phyloP scores from a whole-genome alignment of 1,140 invertebrate species.

The Pachyrhynchus sulphureomaculatus region DNA sequence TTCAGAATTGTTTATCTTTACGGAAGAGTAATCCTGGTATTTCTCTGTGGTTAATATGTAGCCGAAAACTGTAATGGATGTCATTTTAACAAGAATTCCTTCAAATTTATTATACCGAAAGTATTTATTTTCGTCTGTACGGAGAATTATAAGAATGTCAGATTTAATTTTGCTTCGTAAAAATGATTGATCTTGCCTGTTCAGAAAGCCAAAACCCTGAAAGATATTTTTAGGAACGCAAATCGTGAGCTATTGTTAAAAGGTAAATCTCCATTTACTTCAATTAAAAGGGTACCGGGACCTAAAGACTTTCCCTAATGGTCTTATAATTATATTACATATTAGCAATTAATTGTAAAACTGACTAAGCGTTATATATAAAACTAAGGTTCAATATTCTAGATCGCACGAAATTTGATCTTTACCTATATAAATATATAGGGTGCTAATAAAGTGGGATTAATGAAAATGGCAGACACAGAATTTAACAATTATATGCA shows the following conservation, averaged over 20 bases:
- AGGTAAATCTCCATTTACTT: not conserved
- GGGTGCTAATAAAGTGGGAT: too few relatives aligned
- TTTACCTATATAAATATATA: too few relatives aligned
- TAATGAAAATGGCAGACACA: too few relatives aligned
- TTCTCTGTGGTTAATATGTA: not conserved
- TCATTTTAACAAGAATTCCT: not conserved
- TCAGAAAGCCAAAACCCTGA: not conserved
- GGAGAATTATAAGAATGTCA: not conserved
- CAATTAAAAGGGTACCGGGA: not conserved
- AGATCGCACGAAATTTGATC: too few relatives aligned
- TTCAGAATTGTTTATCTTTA: too few relatives aligned
- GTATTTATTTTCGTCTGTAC: not conserved
- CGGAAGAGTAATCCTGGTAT: too few relatives aligned
- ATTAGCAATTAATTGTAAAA: too few relatives aligned
- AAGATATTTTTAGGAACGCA: not conserved
- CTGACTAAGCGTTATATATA: too few relatives aligned
- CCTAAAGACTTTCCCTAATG: not conserved
- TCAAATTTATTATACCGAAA: not conserved
- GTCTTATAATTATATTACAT: not conserved
- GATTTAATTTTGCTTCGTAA: not conserved
- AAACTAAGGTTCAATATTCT: too few relatives aligned
- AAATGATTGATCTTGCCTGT: conserved; percentile 11
- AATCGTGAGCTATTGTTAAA: not conserved
- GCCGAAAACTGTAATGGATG: not conserved
- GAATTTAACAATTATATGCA: too few relatives aligned